phyloP scores from a whole-genome alignment of 2,113 vertebrate genomes.

The Sinosuthora webbiana region DNA sequence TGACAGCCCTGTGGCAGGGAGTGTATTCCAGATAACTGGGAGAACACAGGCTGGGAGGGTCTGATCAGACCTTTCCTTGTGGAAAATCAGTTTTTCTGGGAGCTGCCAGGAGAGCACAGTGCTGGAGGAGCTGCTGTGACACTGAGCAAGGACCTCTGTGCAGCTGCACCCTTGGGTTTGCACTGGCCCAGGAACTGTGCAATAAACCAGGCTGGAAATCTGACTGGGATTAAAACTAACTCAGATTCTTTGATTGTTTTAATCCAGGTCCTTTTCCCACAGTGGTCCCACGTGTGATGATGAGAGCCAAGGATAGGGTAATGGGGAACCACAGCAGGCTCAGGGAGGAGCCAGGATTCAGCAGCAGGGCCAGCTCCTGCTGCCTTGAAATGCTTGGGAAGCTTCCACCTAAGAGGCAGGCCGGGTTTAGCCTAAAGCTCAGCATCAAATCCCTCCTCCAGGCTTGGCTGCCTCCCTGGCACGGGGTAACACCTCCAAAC shows the following conservation, averaged over 20 bases:
- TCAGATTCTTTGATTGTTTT: background rate
- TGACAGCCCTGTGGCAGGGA: background rate
- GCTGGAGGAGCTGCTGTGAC: background rate
- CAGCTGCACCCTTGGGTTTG: background rate
- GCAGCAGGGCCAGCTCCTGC: background rate
- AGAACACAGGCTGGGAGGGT: background rate
- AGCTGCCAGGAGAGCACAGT: accelerated
- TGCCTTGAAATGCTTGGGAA: background rate
- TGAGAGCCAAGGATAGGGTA: accelerated
- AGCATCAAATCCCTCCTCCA: background rate
- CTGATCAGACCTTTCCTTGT: background rate
- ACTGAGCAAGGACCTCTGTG: background rate
- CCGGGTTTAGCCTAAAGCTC: background rate
- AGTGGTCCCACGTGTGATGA: background rate
- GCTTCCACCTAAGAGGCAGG: background rate
- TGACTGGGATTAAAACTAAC: background rate
- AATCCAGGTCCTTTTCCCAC: background rate
- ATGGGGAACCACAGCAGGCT: background rate
- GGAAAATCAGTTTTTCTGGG: background rate
- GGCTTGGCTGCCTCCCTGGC: background rate
- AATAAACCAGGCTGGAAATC: background rate
- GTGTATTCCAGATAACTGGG: background rate
- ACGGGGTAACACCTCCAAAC: accelerated
- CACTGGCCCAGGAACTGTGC: background rate
- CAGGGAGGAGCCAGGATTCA: background rate